Percentiles rank a stretch among this genome's conserved stretches.
Evolutionary conservation across 1,140 invertebrate genomes (phyloP).

Genomic region (Leptonema lineaticorne): DNA sequence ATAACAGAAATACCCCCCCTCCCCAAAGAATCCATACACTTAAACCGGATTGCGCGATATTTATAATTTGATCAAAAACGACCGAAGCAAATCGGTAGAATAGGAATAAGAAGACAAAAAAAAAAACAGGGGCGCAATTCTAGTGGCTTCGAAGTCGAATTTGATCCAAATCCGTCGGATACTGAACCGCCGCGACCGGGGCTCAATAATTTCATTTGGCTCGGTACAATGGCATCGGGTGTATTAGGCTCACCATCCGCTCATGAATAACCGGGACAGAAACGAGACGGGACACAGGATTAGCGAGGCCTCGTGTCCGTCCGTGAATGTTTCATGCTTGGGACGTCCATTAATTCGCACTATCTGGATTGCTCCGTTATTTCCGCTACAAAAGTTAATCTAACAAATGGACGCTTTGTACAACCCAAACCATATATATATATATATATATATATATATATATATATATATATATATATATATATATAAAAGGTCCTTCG

Average conservation of each 20-base stretch:
- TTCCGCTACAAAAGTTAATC: slow-evolving; percentile 31
- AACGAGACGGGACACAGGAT: not conserved
- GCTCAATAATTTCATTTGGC: not conserved
- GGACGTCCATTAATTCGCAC: slow-evolving; percentile 29
- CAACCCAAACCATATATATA: too few species aligned
- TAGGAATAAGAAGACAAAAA: too few species aligned
- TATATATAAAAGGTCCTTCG: slow-evolving; percentile 17
- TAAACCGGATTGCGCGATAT: too few species aligned
- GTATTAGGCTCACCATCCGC: slow-evolving; percentile 13
- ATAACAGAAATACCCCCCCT: too few species aligned
- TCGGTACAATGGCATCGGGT: not conserved
- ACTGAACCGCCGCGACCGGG: too few species aligned
- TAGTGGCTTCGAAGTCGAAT: not conserved
- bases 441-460: not conserved
- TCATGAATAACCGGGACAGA: slow-evolving; percentile 12
- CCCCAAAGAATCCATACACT: too few species aligned
- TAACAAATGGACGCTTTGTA: slow-evolving; percentile 27
- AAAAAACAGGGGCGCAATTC: too few species aligned
- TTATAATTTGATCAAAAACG: too few species aligned
- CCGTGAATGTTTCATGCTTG: slow-evolving; percentile 20
- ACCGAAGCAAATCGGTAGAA: too few species aligned
- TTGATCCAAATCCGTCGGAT: too few species aligned
- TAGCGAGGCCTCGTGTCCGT: not conserved
- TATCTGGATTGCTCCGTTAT: slow-evolving; percentile 31
- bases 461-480: not conserved